Evolutionary conservation across 1,140 invertebrate species (phyloP), one percentile per base, ranked within the genome.

Genomic region (Drosophila persimilis): DNA sequence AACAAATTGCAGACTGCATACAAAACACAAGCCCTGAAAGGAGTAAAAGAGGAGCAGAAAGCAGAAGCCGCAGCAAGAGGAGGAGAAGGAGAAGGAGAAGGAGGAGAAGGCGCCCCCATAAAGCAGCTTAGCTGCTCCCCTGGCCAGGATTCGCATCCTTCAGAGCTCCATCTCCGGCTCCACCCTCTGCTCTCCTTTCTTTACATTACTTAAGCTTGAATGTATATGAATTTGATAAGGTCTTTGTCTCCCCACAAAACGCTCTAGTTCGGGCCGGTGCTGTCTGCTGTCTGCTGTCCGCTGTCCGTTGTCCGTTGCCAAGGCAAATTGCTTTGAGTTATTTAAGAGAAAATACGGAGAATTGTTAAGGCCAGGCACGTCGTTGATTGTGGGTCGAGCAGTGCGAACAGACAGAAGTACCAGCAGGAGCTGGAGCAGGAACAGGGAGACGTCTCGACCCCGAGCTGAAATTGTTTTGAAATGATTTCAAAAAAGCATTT

Each of bases 1-100:
- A 77, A 76, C 77, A 83, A 83, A 83, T 84, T 83, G 80, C 80
- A 84, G 72, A 20, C 75, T 74, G 75, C 74, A 83, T 59, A 77
- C 69, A 78, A 70, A 76, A 58, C 75, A 46, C 75, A 48, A 60
- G 55, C 31, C 8, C 54, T 64, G 22, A 57, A 45, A 47, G 45
- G 44, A 13, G 35, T 24, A 17, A 22, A 56, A 41, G 50, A 71
- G 29, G 47, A 39, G 35, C 29, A 13, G 35, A 35, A 35, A 11
- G 31, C 31, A 35, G 31, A 31, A 31, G 29, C 29, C 29, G 8
- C 29, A 31, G 29, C 29, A 8, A 6, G 1, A 31, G 8, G 11
- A 29, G 45, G 22, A 48, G 15, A 11, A 20, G 15, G 15, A 31
- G 8, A 8, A 29, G 45, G 22, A 48, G 15, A 7, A 20, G 15